Base-by-base conservation (phyloP, 1,140 invertebrate species). In the Drosophila punjabiensis region DNA sequence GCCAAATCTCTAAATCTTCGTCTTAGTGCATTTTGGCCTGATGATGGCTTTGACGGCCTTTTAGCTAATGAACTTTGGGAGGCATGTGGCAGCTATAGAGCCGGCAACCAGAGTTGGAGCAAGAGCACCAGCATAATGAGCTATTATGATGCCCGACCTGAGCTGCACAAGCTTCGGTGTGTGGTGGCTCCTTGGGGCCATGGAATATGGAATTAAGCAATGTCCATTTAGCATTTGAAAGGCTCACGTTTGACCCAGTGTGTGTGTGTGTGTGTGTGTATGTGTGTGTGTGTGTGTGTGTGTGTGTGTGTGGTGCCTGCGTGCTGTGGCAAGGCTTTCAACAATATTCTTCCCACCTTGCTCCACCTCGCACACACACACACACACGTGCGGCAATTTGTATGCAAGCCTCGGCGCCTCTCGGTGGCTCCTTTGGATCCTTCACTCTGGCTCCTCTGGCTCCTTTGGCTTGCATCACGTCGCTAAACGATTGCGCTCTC, bases 221-320 rank as follows among this genome's bases (percentile, higher is more conserved):
- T 90, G 85, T 85, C 85, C 86, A 90, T 89, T 85, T 85, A 88
- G 79, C 85, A 89, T 89, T 81, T 85, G 66, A 76, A 79, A 89
- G 80, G 78, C 78, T 79, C 85, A 88, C 85, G 85, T 89, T 79
- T 79, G 79, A 81, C 79, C 67, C 62, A 81, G 69, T 74, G 20
- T 33, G 30, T 55, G 33, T 66, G 10, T 55, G 39, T 55, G 48
- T 53, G 18, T 43, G 41, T 37, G 37, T n/a, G 16, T 16, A 14
- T 76, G 62, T 52, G 52, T 67, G 28, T 45, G 55, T 67, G 47
- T n/a, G 69, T 74, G 20, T 33, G 30, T 55, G 33, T 66, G 10
- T 55, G 39, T 55, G 55, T 53, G 18, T 43, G 41, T 37, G 37
- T 16, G 14, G 52, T 67, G 28, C 41, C 48, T 67, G 47, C 47